Evolutionary conservation across 2,888 invertebrate species (phyloP).

Genomic region (Anthoptus insignis): DNA sequence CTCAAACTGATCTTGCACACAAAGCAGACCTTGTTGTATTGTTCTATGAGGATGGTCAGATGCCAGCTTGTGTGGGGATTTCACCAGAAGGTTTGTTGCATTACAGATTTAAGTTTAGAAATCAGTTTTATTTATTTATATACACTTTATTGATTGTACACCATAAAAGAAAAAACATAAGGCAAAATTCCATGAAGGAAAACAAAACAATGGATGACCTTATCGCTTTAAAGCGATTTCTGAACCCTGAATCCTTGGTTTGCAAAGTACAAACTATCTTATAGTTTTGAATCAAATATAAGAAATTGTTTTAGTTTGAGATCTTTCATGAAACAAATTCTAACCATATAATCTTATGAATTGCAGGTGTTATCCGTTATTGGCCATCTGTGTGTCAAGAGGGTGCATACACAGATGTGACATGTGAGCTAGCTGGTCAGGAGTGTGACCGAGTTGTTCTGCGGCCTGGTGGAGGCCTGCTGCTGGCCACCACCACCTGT

Average conservation of each 20-base stretch:
- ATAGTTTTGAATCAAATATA: too few species aligned
- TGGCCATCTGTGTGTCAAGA: slow-evolving; percentile 97
- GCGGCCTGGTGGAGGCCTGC: slow-evolving; percentile 89
- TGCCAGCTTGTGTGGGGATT: slow-evolving; percentile 96
- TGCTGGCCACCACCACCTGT: slow-evolving; percentile 97
- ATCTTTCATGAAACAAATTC: too few species aligned
- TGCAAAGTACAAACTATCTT: too few species aligned
- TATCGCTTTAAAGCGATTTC: too few species aligned
- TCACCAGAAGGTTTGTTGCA: slow-evolving; percentile 91
- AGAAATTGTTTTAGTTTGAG: too few species aligned
- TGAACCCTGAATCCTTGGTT: too few species aligned
- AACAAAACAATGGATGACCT: too few species aligned
- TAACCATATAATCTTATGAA: too few species aligned
- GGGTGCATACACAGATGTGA: slow-evolving; percentile 94
- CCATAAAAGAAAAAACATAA: too few species aligned
- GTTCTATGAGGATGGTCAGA: slow-evolving; percentile 86
- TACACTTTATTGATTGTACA: too few species aligned
- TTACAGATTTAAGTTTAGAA: not conserved
- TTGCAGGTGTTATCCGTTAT: slow-evolving; percentile 91
- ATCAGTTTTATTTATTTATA: too few species aligned
- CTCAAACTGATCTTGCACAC: slow-evolving; percentile 97
- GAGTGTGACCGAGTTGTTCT: slow-evolving; percentile 92
- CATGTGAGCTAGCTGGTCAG: slow-evolving; percentile 95
- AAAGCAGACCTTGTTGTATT: slow-evolving; percentile 94
- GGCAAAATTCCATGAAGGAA: too few species aligned